Percentiles rank a stretch among this genome's conserved stretches.
phyloP scores from a whole-genome alignment of 2,797 vertebrate species.

The Tamandua tetradactyla region DNA sequence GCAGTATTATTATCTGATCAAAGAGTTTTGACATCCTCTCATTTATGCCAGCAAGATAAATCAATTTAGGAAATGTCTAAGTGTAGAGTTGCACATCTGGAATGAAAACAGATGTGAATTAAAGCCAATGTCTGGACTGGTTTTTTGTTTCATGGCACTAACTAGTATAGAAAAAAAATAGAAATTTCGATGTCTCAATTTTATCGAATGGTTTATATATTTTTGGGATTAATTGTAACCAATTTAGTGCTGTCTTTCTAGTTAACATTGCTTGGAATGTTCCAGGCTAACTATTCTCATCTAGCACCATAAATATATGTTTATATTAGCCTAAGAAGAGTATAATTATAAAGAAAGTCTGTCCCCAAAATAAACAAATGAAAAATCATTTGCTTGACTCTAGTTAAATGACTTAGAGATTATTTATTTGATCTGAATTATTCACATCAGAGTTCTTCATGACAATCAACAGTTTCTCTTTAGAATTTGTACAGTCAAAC shows the following conservation, averaged over 20 bases:
- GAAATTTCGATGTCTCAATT: not conserved
- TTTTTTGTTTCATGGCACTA: not conserved
- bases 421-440: not conserved
- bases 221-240: not conserved
- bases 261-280: not conserved
- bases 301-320: not conserved
- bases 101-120: not conserved
- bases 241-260: not conserved
- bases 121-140: not conserved
- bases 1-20: not conserved
- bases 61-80: not conserved
- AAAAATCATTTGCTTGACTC: not conserved
- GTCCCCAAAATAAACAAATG: not conserved
- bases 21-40: not conserved
- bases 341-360: not conserved
- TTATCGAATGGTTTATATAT: not conserved
- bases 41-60: not conserved
- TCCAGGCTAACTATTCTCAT: not conserved
- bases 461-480: not conserved
- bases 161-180: not conserved
- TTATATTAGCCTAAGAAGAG: not conserved
- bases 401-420: not conserved
- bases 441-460: not conserved
- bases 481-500: not conserved
- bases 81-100: not conserved